These are phyloP conservation scores for Oxytorus armatus DNA, from an alignment of 2,888 invertebrate genomes.

Conservation along the genomic window DNA sequence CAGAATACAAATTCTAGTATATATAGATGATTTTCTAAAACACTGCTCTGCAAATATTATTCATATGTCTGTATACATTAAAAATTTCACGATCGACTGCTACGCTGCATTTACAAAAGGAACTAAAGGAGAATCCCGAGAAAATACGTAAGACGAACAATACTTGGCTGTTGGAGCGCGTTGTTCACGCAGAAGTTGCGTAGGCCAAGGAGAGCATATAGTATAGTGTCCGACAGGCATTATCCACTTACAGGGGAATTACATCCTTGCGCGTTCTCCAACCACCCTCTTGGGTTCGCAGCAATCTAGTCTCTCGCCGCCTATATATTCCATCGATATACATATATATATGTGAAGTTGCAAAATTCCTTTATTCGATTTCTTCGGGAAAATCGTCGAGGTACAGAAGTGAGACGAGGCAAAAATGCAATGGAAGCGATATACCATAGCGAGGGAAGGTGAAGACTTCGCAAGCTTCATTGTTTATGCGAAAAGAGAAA, in stretches of 20 bases:
- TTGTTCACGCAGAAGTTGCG: conserved; percentile 71
- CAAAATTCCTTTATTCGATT: conserved; percentile 50
- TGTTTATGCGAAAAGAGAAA: conserved; percentile 21
- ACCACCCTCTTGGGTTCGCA: conserved; percentile 42
- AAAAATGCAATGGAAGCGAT: conserved; percentile 24
- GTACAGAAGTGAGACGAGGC: neutral
- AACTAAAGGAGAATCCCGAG: conserved; percentile 30
- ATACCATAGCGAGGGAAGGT: conserved; percentile 7
- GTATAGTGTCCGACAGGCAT: conserved; percentile 77
- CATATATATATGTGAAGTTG: neutral
- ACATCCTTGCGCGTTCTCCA: conserved; percentile 72
- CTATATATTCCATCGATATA: neutral
- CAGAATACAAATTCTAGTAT: no score
- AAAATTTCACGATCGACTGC: no score
- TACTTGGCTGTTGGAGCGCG: conserved; percentile 57
- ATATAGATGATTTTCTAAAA: no score
- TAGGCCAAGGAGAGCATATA: conserved; percentile 81
- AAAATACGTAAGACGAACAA: conserved; percentile 50
- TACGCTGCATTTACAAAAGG: no score
- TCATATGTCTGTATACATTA: conserved; percentile 29
- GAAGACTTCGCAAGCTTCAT: conserved; percentile 42
- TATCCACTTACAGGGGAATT: conserved; percentile 83
- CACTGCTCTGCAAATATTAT: no score
- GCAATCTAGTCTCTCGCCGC: conserved; percentile 10
- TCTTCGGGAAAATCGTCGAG: conserved; percentile 43